A percentile compares a stretch with the other conserved stretches of the same genome.
phyloP scores from a whole-genome alignment of 30 jellyfish, hydroid and myxozoan species.

The Chironex yamaguchii region DNA sequence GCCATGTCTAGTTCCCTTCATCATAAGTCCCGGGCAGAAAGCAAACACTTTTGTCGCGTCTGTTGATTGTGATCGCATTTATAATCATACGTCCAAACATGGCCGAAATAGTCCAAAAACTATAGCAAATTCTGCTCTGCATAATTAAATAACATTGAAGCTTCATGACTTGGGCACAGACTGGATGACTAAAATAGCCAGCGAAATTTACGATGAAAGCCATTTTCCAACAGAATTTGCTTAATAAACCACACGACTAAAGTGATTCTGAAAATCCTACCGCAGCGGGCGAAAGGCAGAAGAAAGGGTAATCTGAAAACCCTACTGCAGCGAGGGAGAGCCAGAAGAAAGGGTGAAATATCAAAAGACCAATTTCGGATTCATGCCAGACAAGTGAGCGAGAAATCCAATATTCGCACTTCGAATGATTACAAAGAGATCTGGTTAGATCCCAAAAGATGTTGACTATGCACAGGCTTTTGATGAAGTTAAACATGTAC shows the following conservation, averaged over 20 bases:
- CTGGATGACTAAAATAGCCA: background rate
- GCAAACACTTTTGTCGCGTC: too few relatives aligned
- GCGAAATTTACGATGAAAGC: background rate
- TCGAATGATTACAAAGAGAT: background rate
- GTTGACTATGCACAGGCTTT: background rate
- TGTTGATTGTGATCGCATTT: too few relatives aligned
- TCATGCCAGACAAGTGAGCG: background rate
- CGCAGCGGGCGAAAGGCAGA: background rate
- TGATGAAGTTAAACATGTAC: background rate
- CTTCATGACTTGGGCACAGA: background rate
- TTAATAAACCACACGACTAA: background rate
- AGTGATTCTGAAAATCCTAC: background rate
- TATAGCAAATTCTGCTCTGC: too few relatives aligned
- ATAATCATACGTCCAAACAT: too few relatives aligned
- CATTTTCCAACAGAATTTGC: background rate
- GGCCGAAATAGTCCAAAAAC: too few relatives aligned
- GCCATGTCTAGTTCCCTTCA: too few relatives aligned
- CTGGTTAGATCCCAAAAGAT: background rate
- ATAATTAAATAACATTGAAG: too few relatives aligned
- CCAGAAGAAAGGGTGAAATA: background rate
- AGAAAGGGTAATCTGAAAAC: background rate
- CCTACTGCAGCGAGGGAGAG: background rate
- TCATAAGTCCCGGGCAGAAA: too few relatives aligned
- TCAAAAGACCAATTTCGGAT: background rate
- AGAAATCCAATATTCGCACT: background rate